Conservation (phyloP, 1,140 invertebrate species). For the Prorops nasuta region DNA sequence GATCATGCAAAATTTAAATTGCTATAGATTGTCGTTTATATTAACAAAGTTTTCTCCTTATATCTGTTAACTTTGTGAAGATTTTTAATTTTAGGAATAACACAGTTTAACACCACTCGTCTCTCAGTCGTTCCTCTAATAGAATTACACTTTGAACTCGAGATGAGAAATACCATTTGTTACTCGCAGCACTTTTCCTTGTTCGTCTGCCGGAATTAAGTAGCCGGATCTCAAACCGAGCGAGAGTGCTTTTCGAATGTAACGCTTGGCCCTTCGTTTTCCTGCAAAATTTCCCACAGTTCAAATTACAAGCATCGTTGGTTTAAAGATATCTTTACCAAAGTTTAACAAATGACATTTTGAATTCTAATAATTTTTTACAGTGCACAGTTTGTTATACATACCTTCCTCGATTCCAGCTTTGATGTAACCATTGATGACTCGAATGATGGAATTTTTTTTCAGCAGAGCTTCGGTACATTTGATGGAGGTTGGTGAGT, state of each 20-base stretch:
- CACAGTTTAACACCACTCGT: too few relatives aligned
- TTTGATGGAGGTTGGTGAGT: slow-evolving; percentile 9
- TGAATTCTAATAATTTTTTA: background rate
- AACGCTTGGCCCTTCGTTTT: slow-evolving; percentile 33
- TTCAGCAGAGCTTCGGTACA: slow-evolving; percentile 16
- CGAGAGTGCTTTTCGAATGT: slow-evolving; percentile 37
- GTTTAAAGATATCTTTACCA: background rate
- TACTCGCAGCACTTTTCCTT: slow-evolving; percentile 34
- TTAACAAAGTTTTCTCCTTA: too few relatives aligned
- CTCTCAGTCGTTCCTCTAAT: too few relatives aligned
- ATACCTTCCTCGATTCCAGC: slow-evolving; percentile 32
- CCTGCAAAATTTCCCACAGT: slow-evolving; percentile 20
- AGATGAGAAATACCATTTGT: too few relatives aligned
- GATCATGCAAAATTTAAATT: too few relatives aligned
- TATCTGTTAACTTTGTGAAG: too few relatives aligned
- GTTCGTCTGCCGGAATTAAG: slow-evolving; percentile 30
- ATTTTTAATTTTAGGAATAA: too few relatives aligned
- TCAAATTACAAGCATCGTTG: background rate
- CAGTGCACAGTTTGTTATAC: background rate
- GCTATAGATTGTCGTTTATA: too few relatives aligned
- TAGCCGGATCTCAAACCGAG: slow-evolving; percentile 41
- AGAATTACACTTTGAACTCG: too few relatives aligned
- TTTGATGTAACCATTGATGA: slow-evolving; percentile 33
- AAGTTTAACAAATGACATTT: background rate
- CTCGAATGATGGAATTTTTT: slow-evolving; percentile 22